phyloP scores from a whole-genome alignment of 2,113 vertebrate species.

The Anguilla japonica region DNA sequence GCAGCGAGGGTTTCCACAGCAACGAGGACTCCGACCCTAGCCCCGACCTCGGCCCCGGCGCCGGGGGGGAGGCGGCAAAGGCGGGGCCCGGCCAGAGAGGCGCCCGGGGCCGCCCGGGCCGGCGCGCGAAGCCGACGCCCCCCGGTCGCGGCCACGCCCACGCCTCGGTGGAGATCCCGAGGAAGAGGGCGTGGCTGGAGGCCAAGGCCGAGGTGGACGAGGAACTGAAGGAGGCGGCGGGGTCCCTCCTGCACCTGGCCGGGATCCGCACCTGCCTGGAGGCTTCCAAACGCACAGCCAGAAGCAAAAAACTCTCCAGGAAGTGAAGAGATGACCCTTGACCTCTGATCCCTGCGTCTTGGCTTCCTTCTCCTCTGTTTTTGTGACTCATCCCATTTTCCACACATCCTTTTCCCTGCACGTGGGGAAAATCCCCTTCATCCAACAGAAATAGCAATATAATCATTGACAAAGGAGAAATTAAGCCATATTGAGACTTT shows the following conservation, averaged over 20 bases:
- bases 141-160: constrained; percentile 38
- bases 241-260: constrained; percentile 93
- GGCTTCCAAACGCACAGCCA: constrained; percentile 82
- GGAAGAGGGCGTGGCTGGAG: constrained; percentile 74
- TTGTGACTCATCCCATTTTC: constrained; percentile 63
- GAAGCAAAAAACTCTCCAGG: constrained; percentile 87
- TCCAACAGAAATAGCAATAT: constrained; percentile 78
- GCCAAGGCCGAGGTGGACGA: constrained; percentile 88
- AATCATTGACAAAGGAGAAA: constrained; percentile 87
- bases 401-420: constrained; percentile 57
- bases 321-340: constrained; percentile 74
- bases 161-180: constrained; percentile 65
- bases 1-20: constrained; percentile 91
- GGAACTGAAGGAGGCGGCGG: constrained; percentile 95
- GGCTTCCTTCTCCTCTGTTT: constrained; percentile 65
- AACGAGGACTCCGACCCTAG: constrained; percentile 87
- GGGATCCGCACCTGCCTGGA: constrained; percentile 88
- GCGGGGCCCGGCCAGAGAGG: constrained; percentile 43
- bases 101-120: constrained; percentile 51
- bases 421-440: constrained; percentile 47
- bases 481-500: constrained; percentile 97
- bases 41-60: constrained; percentile 80
- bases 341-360: constrained; percentile 60
- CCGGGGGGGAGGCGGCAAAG: background rate
- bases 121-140: constrained; percentile 34